Conservation (phyloP, 1,140 invertebrate genomes). For the Zaprionus ornatus region DNA sequence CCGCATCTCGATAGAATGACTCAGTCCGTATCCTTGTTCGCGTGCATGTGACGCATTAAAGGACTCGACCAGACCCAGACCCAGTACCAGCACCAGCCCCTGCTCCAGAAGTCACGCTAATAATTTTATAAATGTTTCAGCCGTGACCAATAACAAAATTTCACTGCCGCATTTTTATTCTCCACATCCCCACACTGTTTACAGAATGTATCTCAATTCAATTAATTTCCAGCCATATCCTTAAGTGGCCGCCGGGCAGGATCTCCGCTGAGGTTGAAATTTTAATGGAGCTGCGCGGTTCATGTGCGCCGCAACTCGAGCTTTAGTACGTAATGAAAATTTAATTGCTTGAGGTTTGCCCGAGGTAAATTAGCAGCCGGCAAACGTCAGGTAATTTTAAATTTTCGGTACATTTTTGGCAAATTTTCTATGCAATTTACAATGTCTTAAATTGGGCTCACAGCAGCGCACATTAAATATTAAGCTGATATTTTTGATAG, state of each 20-base stretch:
- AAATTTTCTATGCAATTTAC: conserved; percentile 4
- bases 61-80: conserved; percentile 39
- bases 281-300: conserved; percentile 70
- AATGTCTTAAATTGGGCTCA: conserved; percentile 16
- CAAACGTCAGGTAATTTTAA: conserved; percentile 3
- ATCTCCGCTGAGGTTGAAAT: conserved; percentile 60
- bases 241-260: conserved; percentile 55
- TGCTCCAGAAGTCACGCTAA: conserved; percentile 40
- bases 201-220: conserved; percentile 68
- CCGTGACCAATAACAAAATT: conserved; percentile 43
- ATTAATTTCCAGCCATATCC: conserved; percentile 61
- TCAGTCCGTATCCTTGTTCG: conserved; percentile 47
- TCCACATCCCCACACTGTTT: neutral
- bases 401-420: conserved; percentile 33
- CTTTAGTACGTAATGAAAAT: conserved; percentile 62
- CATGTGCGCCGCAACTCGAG: conserved; percentile 39
- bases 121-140: conserved; percentile 70
- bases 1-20: conserved; percentile 45
- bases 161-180: conserved; percentile 20
- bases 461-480: conserved; percentile 53
- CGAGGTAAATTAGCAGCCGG: conserved; percentile 48
- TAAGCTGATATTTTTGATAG: conserved; percentile 33
- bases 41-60: conserved; percentile 70
- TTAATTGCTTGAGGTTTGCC: conserved; percentile 66
- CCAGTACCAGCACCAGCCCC: neutral